Percentiles rank a stretch among this genome's conserved stretches.
phyloP scores from a whole-genome alignment of 2,113 vertebrate species.

The Lepisosteus osseus region DNA sequence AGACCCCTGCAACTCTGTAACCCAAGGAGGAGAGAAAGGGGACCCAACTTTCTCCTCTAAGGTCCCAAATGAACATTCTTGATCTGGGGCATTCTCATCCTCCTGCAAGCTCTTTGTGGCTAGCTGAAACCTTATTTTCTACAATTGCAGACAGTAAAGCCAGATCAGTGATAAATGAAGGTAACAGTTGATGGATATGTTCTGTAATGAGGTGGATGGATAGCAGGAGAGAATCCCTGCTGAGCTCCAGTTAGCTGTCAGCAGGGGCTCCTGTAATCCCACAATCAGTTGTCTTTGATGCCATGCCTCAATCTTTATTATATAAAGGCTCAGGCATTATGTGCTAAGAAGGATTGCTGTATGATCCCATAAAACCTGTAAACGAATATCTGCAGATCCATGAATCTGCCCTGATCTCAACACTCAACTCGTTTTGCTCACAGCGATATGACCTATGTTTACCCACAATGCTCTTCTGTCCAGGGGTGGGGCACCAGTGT shows the following conservation, averaged over 20 bases:
- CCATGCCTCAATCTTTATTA: constrained; percentile 27
- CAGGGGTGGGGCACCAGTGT: background rate
- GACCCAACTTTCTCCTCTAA: no score
- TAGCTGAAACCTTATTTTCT: no score
- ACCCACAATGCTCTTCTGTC: background rate
- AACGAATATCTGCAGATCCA: constrained; percentile 16
- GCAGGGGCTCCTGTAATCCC: constrained; percentile 17
- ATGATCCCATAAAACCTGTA: constrained; percentile 22
- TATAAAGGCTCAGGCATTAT: constrained; percentile 23
- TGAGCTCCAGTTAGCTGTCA: background rate
- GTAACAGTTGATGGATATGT: no score
- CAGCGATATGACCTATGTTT: background rate
- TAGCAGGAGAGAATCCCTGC: background rate
- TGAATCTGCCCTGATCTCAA: background rate
- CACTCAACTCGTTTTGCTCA: background rate
- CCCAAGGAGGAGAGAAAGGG: no score
- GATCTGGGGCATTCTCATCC: no score
- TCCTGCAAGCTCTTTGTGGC: no score
- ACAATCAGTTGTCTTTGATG: constrained; percentile 17
- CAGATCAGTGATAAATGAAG: no score
- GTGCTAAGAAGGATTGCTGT: constrained; percentile 12
- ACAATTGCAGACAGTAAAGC: no score
- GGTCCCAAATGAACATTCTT: no score
- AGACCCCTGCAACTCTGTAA: no score
- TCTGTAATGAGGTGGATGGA: background rate